Percentiles rank a stretch among this genome's conserved stretches.
Evolutionary conservation across 1,140 invertebrate species (phyloP).

Genomic region (Pachypeltis micranthus): DNA sequence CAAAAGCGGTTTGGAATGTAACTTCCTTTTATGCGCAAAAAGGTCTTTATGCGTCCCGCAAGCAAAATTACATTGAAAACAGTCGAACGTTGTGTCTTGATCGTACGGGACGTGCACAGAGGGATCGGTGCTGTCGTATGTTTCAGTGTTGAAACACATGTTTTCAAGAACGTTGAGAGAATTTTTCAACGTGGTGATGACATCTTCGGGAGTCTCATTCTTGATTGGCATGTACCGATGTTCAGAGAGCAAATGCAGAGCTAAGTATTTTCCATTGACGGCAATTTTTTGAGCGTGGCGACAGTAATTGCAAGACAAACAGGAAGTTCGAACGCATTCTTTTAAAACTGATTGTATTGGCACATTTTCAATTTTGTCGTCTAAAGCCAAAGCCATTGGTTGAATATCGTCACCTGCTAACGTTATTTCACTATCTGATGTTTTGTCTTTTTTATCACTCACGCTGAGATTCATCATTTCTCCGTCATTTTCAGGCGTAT

Average conservation of each 20-base stretch:
- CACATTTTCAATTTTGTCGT: slow-evolving; percentile 58
- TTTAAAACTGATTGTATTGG: slow-evolving; percentile 55
- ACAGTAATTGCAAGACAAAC: slow-evolving; percentile 62
- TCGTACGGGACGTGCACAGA: slow-evolving; percentile 40
- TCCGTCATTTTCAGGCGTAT: background rate
- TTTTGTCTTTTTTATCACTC: slow-evolving; percentile 22
- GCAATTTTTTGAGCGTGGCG: slow-evolving; percentile 69
- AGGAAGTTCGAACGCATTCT: slow-evolving; percentile 54
- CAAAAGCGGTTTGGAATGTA: slow-evolving; percentile 67
- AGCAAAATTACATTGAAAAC: slow-evolving; percentile 67
- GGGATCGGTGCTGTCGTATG: slow-evolving; percentile 46
- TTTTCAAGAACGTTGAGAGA: slow-evolving; percentile 46
- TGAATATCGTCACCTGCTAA: slow-evolving; percentile 49
- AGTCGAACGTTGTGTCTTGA: slow-evolving; percentile 51
- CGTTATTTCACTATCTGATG: slow-evolving; percentile 26
- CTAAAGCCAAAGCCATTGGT: slow-evolving; percentile 56
- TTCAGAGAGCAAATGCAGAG: slow-evolving; percentile 59
- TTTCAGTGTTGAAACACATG: slow-evolving; percentile 56
- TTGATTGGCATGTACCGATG: slow-evolving; percentile 61
- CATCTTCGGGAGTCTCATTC: slow-evolving; percentile 55
- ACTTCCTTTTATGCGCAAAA: slow-evolving; percentile 68
- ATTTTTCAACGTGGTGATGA: slow-evolving; percentile 50
- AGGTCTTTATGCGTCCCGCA: slow-evolving; percentile 66
- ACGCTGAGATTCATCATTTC: background rate
- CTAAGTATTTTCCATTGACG: slow-evolving; percentile 65